Evolutionary conservation across 2,113 vertebrate genomes (phyloP).

Genomic region (Nerophis lumbriciformis): DNA sequence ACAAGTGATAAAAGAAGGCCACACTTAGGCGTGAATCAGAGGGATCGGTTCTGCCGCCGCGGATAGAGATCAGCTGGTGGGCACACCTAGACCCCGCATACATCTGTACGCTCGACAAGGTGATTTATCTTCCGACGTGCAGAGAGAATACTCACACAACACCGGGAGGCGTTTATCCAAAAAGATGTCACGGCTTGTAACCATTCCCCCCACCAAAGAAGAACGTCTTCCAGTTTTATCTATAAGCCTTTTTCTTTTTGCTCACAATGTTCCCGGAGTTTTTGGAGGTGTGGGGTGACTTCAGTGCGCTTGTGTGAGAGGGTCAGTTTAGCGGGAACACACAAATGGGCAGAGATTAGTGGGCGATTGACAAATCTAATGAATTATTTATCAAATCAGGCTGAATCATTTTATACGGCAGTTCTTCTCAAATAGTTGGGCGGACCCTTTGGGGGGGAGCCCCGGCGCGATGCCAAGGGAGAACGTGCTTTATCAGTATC

Average conservation of each 20-base stretch:
- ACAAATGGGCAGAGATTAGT: conserved; percentile 40
- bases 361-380: conserved; percentile 34
- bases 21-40: conserved; percentile 65
- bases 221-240: neutral
- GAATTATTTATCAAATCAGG: conserved; percentile 23
- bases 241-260: conserved; percentile 13
- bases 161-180: conserved; percentile 17
- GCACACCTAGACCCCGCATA: conserved; percentile 68
- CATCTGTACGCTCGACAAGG: conserved; percentile 55
- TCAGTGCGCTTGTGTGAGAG: conserved; percentile 26
- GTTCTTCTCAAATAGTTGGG: too few species aligned
- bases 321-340: conserved; percentile 50
- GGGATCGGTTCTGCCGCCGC: conserved; percentile 62
- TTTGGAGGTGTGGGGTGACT: conserved; percentile 35
- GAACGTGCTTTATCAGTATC: neutral
- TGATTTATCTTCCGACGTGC: conserved; percentile 52
- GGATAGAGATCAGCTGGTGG: conserved; percentile 64
- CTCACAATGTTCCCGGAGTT: conserved; percentile 23
- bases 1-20: conserved; percentile 62
- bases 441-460: too few species aligned
- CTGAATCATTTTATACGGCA: too few species aligned
- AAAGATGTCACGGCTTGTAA: conserved; percentile 18
- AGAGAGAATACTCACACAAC: conserved; percentile 10
- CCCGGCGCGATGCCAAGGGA: too few species aligned
- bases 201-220: neutral